Base-by-base conservation (phyloP, 2,888 invertebrate genomes). In the Sacculina carcini region DNA sequence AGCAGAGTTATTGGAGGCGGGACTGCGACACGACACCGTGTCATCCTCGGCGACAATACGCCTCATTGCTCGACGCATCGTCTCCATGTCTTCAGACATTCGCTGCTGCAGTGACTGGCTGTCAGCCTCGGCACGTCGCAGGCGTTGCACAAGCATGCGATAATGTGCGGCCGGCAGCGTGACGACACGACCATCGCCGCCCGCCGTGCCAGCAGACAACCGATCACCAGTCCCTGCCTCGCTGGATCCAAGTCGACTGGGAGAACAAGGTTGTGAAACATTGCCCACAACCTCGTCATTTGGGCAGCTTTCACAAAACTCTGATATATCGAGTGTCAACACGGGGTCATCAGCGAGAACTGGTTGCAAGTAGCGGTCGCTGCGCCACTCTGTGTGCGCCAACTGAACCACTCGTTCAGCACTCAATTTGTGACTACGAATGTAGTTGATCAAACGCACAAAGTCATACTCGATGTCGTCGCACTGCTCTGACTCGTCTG, bases 361-460 rank as follows among this genome's bases (percentile, higher is more conserved):
- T 0, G 87, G 83, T 62, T 76, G 78, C 53, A 87, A 68, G 63
- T 80, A 86, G 58, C 73, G 73, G 51, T 85, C 83, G 59, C 75
- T 75, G 12, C 74, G 71, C 85, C 85, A 87, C 5, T 77, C 66
- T 48, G 65, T 66, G 2, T 75, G 67, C 55, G 75, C 75, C 50
- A 74, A 51, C 2, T 10, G 26, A 24, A 48, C 32, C 24, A 57
- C 48, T 26, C 52, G 51, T 6, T 44, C 50, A 6, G 56, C 49
- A 9, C 38, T 14, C 29, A 48, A 29, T 5, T 21, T 29, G 9
- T 51, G 36, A 23, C n/a, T 50, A 24, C 56, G 39, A 19, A 55
- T 23, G 42, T 42, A 56, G 50, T 56, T 56, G 31, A 56, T 42
- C 14, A 55, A 32, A 28, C 55, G 54, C 29, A 56, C 54, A 39